These are phyloP conservation scores for Oopsacas minuta DNA, from an alignment of 37 sponge, comb jelly and placozoan genomes.

Conservation along the genomic window DNA sequence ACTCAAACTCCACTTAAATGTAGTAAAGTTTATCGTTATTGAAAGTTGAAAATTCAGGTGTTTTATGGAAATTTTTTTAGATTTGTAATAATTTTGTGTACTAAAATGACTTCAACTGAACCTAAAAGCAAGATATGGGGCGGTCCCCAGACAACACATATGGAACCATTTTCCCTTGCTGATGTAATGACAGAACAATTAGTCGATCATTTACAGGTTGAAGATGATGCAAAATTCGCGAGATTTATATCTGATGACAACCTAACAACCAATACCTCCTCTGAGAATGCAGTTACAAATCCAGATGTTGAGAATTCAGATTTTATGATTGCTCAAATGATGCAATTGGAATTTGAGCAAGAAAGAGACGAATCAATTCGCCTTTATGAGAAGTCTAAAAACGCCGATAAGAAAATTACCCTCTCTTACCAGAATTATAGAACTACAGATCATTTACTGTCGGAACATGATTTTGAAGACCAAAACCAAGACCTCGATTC, in stretches of 20 bases:
- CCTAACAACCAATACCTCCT: background rate
- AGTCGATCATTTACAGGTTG: background rate
- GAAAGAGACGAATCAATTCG: constrained; percentile 39
- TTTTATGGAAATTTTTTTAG: background rate
- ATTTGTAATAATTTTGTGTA: background rate
- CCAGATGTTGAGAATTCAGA: constrained; percentile 23
- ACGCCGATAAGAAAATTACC: constrained; percentile 38
- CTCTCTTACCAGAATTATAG: background rate
- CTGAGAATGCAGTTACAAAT: background rate
- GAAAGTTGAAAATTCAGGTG: too few relatives aligned
- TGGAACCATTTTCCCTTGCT: background rate
- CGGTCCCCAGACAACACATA: background rate
- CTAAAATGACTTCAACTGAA: background rate
- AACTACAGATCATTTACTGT: background rate
- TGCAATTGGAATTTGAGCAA: constrained; percentile 78
- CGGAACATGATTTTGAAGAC: constrained; percentile 7
- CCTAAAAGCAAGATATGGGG: constrained; percentile 16
- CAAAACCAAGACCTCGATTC: background rate
- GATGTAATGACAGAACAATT: constrained; percentile 3
- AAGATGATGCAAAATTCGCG: constrained; percentile 13
- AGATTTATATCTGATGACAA: background rate
- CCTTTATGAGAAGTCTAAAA: constrained; percentile 63
- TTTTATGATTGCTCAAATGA: constrained; percentile 74
- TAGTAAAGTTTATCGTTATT: too few relatives aligned
- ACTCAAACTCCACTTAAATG: too few relatives aligned